phyloP scores from a whole-genome alignment of 2,888 invertebrate species.

The Eledona agricola region DNA sequence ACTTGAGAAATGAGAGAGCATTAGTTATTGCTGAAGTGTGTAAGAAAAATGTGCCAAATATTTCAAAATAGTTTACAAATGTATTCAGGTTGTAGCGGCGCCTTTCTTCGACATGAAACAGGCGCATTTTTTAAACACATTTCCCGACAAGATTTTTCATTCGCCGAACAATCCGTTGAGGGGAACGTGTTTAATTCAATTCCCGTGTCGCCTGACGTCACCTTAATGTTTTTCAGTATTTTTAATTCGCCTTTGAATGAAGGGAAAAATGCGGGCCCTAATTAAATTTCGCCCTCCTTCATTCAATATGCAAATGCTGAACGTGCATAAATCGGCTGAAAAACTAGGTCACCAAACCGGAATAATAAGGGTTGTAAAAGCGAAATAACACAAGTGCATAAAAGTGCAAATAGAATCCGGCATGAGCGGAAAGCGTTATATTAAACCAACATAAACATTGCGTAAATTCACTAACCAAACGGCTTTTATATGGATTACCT shows the following conservation, averaged over 20 bases:
- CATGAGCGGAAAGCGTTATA: slow-evolving; percentile 16
- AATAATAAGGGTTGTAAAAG: slow-evolving; percentile 20
- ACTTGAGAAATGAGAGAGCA: no score
- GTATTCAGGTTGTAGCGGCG: no score
- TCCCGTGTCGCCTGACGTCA: slow-evolving; percentile 23
- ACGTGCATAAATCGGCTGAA: slow-evolving; percentile 13
- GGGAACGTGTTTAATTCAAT: slow-evolving; percentile 24
- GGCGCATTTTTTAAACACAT: slow-evolving; percentile 5
- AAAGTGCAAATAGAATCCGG: slow-evolving; percentile 21
- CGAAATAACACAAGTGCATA: slow-evolving; percentile 21
- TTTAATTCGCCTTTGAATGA: slow-evolving; percentile 11
- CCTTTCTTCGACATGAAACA: slow-evolving; percentile 11
- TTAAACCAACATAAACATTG: slow-evolving; percentile 24
- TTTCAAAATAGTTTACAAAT: no score
- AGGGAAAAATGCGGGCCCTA: slow-evolving; percentile 17
- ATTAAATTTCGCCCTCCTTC: slow-evolving; percentile 19
- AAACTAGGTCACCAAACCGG: slow-evolving; percentile 18
- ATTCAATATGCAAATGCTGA: slow-evolving; percentile 5
- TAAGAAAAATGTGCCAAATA: no score
- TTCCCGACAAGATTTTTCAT: slow-evolving; percentile 10
- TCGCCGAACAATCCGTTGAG: slow-evolving; percentile 14
- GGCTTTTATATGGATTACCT: slow-evolving; percentile 26
- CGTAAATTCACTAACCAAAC: slow-evolving; percentile 5
- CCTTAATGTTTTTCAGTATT: slow-evolving; percentile 10
- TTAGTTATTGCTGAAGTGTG: no score